phyloP scores from a whole-genome alignment of 1,140 invertebrate genomes.

The Eriocheir sinensis region DNA sequence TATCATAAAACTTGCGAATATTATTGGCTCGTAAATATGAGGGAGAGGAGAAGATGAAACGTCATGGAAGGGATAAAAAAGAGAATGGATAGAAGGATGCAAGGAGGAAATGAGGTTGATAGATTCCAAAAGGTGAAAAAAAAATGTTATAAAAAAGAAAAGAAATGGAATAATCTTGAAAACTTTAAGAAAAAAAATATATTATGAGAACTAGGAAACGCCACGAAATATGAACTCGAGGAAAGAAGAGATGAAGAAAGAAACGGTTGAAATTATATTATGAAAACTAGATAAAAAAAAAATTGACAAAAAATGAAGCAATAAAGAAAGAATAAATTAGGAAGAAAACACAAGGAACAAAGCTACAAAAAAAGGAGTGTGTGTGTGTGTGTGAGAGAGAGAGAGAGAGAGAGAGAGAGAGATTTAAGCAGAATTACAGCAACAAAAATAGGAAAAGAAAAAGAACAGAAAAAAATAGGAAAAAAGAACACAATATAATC shows the following conservation, averaged over 20 bases:
- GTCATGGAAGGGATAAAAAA: neutral
- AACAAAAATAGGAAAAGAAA: slow-evolving; percentile 10
- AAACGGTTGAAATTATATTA: too few species aligned
- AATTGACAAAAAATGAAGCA: neutral
- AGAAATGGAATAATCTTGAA: neutral
- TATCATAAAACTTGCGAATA: neutral
- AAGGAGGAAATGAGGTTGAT: neutral
- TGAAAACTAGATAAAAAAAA: neutral
- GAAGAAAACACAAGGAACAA: neutral
- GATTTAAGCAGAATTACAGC: too few species aligned
- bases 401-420: slow-evolving; percentile 22
- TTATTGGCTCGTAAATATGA: slow-evolving; percentile 1
- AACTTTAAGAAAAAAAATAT: too few species aligned
- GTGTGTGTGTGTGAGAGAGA: neutral
- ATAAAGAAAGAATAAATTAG: neutral
- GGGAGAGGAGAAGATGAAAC: neutral
- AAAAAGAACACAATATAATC: too few species aligned
- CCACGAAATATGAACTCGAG: too few species aligned
- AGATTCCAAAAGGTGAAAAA: neutral
- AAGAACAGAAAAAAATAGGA: neutral
- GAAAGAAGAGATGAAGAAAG: too few species aligned
- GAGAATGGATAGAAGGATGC: neutral
- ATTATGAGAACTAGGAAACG: neutral
- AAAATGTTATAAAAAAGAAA: too few species aligned
- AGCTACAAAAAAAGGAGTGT: neutral